phyloP scores from a whole-genome alignment of 2,888 invertebrate species.

The Nasonovia ribisnigri region DNA sequence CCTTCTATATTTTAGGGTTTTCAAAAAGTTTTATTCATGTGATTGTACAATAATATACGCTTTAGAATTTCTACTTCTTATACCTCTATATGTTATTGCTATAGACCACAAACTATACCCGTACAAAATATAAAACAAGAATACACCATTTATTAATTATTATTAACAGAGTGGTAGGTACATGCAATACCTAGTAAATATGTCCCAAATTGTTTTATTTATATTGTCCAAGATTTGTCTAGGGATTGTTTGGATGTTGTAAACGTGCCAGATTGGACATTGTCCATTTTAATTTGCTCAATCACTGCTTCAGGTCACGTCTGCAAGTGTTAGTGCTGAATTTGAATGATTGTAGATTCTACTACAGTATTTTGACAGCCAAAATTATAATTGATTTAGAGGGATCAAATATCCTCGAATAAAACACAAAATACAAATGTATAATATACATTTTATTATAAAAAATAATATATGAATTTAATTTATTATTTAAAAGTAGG shows the following conservation, averaged over 20 bases:
- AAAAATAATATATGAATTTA: background rate
- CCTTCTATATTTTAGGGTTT: background rate
- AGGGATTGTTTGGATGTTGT: constrained; percentile 45
- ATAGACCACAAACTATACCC: background rate
- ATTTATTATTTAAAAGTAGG: background rate
- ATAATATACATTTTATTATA: background rate
- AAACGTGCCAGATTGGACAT: constrained; percentile 59
- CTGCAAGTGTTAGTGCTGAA: constrained; percentile 27
- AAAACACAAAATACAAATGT: background rate
- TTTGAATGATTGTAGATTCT: constrained; percentile 21
- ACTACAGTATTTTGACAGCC: constrained; percentile 38
- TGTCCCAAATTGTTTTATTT: constrained; percentile 36
- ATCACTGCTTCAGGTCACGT: constrained; percentile 32
- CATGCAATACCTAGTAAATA: background rate
- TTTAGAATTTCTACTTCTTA: constrained; percentile 1
- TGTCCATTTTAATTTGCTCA: constrained; percentile 56
- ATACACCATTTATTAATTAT: background rate
- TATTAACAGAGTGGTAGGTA: background rate
- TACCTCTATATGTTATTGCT: background rate
- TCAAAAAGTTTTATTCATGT: background rate
- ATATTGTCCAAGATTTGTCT: constrained; percentile 46
- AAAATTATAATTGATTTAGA: constrained; percentile 31
- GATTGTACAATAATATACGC: background rate
- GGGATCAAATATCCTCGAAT: constrained; percentile 18
- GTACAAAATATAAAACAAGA: background rate